phyloP scores from a whole-genome alignment of 2,888 invertebrate species.

The Aplocera efformata region DNA sequence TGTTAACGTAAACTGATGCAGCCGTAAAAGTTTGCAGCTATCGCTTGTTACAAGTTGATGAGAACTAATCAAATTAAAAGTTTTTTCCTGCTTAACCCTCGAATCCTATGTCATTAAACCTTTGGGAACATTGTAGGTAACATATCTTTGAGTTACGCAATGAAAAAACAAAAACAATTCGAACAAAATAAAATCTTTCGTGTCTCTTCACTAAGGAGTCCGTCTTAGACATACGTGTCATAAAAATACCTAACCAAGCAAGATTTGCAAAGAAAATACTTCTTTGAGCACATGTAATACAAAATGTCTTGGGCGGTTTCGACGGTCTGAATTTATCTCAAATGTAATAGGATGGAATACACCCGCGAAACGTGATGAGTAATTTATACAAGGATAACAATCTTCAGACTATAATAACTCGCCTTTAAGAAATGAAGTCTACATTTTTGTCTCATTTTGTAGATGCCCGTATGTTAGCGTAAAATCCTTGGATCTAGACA shows the following conservation, averaged over 20 bases:
- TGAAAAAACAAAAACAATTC: too few species aligned
- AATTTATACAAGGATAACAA: conserved; percentile 10
- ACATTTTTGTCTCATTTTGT: conserved; percentile 14
- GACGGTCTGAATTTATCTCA: too few species aligned
- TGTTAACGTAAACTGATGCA: conserved; percentile 34
- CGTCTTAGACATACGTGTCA: too few species aligned
- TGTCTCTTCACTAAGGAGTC: too few species aligned
- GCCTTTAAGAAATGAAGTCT: conserved; percentile 12
- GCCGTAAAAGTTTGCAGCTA: conserved; percentile 37
- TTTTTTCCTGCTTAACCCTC: conserved; percentile 36
- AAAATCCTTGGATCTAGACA: conserved; percentile 24
- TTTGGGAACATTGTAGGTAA: conserved; percentile 16
- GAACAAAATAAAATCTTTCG: too few species aligned
- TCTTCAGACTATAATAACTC: conserved; percentile 3
- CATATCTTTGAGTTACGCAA: conserved; percentile 2
- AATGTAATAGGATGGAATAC: neutral
- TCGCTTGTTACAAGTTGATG: conserved; percentile 43
- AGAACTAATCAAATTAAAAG: conserved; percentile 60
- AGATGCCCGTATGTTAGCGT: conserved; percentile 16
- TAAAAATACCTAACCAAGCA: too few species aligned
- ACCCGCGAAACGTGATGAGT: conserved; percentile 8
- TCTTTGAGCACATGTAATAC: too few species aligned
- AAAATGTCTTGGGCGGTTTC: too few species aligned
- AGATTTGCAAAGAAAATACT: too few species aligned
- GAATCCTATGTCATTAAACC: conserved; percentile 31